phyloP scores from a whole-genome alignment of 2,888 invertebrate genomes.

The Pemphredon lugubris region DNA sequence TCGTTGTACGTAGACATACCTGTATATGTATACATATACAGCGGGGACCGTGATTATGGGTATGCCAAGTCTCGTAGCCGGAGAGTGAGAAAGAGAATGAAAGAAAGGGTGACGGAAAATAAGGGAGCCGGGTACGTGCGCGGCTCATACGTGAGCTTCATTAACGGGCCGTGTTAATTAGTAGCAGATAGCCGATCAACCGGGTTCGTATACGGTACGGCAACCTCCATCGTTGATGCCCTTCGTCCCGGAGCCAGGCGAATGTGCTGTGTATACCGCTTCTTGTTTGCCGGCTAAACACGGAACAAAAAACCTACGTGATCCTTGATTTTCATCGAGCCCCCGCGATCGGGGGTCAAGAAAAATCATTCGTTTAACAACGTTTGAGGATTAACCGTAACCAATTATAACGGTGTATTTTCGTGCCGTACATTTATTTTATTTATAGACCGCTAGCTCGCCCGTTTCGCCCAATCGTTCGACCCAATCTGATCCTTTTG shows the following conservation, averaged over 20 bases:
- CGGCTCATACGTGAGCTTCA: slow-evolving; percentile 74
- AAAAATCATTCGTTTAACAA: slow-evolving; percentile 58
- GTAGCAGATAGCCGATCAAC: slow-evolving; percentile 76
- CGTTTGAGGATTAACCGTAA: slow-evolving; percentile 59
- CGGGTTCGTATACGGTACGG: slow-evolving; percentile 59
- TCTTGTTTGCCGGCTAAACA: slow-evolving; percentile 21
- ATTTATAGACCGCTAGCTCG: too few species aligned
- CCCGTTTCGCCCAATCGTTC: too few species aligned
- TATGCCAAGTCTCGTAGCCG: slow-evolving; percentile 58
- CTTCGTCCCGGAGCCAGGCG: slow-evolving; percentile 53
- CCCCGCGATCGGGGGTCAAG: slow-evolving; percentile 44
- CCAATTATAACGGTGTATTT: slow-evolving; percentile 60
- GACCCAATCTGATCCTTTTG: too few species aligned
- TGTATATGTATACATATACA: too few species aligned
- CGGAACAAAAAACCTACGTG: slow-evolving; percentile 53
- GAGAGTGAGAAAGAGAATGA: slow-evolving; percentile 47
- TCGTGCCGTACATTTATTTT: slow-evolving; percentile 42
- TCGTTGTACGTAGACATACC: too few species aligned
- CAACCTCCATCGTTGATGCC: slow-evolving; percentile 62
- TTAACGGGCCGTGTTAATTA: slow-evolving; percentile 78
- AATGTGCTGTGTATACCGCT: slow-evolving; percentile 47
- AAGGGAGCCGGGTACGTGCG: slow-evolving; percentile 57
- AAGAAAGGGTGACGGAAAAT: slow-evolving; percentile 42
- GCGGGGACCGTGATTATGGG: slow-evolving; percentile 71
- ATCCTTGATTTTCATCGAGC: slow-evolving; percentile 66